Conservation (phyloP, 1,140 invertebrate species). For the Nautilus pompilius region DNA sequence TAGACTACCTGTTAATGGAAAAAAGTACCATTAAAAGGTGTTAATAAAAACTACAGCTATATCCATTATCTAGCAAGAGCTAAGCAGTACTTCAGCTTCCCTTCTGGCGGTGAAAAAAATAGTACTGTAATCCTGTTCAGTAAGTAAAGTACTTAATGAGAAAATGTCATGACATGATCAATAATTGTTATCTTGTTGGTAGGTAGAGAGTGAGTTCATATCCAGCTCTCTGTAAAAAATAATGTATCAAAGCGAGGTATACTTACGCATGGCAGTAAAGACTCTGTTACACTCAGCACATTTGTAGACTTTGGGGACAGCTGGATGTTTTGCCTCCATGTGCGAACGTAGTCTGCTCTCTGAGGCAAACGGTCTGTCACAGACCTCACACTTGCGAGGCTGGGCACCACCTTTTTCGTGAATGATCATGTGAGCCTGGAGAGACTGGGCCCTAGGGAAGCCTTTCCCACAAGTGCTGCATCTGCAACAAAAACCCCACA, state of each 20-base stretch:
- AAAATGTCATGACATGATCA: too few relatives aligned
- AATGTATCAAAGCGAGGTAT: too few relatives aligned
- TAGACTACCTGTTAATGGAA: conserved; percentile 27
- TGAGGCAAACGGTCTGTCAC: conserved; percentile 25
- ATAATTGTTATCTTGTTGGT: background rate
- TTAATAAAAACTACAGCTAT: background rate
- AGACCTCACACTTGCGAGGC: conserved; percentile 24
- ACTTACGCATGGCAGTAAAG: conserved; percentile 34
- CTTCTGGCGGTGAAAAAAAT: background rate
- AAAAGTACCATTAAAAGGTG: background rate
- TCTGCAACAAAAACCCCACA: conserved; percentile 13
- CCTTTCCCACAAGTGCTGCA: conserved; percentile 36
- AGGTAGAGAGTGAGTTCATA: too few relatives aligned
- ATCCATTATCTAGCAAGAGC: background rate
- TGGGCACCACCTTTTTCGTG: conserved; percentile 28
- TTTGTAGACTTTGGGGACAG: conserved; percentile 17
- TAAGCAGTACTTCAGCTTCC: background rate
- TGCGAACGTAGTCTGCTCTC: conserved; percentile 24
- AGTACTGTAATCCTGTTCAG: too few relatives aligned
- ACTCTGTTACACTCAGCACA: conserved; percentile 30
- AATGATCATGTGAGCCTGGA: conserved; percentile 29
- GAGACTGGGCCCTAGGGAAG: conserved; percentile 22
- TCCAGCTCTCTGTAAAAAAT: too few relatives aligned
- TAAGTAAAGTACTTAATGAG: too few relatives aligned
- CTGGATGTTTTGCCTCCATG: conserved; percentile 32